Evolutionary conservation across 2,888 invertebrate species (phyloP).

Genomic region (Athrips mouffetella): DNA sequence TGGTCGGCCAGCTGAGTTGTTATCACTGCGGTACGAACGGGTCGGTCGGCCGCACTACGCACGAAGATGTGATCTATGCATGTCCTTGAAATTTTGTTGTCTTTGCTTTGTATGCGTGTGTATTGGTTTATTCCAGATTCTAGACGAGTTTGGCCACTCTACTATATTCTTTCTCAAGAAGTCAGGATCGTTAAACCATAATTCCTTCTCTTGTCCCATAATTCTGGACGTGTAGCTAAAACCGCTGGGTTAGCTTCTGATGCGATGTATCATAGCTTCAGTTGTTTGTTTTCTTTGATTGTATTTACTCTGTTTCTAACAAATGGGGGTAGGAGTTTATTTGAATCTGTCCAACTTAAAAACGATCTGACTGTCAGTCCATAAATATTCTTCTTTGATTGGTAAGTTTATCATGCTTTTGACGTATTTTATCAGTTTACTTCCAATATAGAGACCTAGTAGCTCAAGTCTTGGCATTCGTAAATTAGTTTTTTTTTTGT

Average conservation of each 20-base stretch:
- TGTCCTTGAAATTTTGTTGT: too few species aligned
- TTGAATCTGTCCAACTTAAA: slow-evolving; percentile 8
- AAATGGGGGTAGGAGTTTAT: slow-evolving; percentile 16
- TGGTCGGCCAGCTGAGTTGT: too few species aligned
- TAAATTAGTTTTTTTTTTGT: not conserved
- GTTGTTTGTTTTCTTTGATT: not conserved
- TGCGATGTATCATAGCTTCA: not conserved
- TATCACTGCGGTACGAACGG: too few species aligned
- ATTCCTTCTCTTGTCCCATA: not conserved
- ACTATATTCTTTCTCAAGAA: not conserved
- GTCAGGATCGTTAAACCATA: slow-evolving; percentile 12
- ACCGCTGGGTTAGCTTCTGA: slow-evolving; percentile 12
- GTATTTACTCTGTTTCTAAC: slow-evolving; percentile 8
- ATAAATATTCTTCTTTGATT: not conserved
- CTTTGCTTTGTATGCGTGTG: too few species aligned
- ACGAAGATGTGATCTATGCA: too few species aligned
- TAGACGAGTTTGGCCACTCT: slow-evolving; percentile 2
- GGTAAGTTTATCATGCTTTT: not conserved
- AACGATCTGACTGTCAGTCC: slow-evolving; percentile 15
- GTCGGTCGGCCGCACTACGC: too few species aligned
- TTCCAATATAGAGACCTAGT: slow-evolving; percentile 5
- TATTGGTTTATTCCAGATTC: too few species aligned
- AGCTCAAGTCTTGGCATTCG: slow-evolving; percentile 9
- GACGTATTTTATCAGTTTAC: not conserved
- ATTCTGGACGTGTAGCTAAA: slow-evolving; percentile 1